Evolutionary conservation across 2,797 vertebrate genomes (phyloP).

Genomic region (Megaceryle alcyon): DNA sequence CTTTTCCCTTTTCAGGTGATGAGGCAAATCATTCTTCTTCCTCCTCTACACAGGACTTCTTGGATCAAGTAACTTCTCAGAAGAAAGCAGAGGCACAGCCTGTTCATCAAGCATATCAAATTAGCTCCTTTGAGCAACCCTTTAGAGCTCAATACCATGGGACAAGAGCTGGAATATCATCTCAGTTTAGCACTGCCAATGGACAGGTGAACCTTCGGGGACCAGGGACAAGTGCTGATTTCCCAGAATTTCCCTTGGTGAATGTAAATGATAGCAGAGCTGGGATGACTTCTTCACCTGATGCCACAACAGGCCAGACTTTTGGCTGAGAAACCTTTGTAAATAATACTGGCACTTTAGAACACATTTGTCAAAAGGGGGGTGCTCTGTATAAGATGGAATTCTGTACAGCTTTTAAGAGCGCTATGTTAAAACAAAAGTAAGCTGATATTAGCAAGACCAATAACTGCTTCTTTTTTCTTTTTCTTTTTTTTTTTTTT

Average conservation of each 20-base stretch:
- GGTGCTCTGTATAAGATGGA: slow-evolving; percentile 82
- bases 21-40: slow-evolving; percentile 93
- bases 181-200: slow-evolving; percentile 95
- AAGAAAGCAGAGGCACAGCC: slow-evolving; percentile 95
- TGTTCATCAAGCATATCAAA: slow-evolving; percentile 96
- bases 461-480: slow-evolving; percentile 70
- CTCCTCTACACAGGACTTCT: slow-evolving; percentile 94
- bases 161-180: slow-evolving; percentile 88
- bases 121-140: slow-evolving; percentile 95
- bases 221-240: slow-evolving; percentile 90
- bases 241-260: slow-evolving; percentile 96
- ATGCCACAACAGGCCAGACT: slow-evolving; percentile 94
- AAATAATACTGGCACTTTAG: slow-evolving; percentile 93
- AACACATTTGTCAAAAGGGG: slow-evolving; percentile 85
- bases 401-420: slow-evolving; percentile 81
- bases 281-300: slow-evolving; percentile 95
- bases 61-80: slow-evolving; percentile 96
- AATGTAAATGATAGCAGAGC: slow-evolving; percentile 94
- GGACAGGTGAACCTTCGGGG: slow-evolving; percentile 95
- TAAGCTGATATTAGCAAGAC: slow-evolving; percentile 83
- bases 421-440: slow-evolving; percentile 78
- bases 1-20: slow-evolving; percentile 96
- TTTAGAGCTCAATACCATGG: slow-evolving; percentile 95
- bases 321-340: slow-evolving; percentile 89
- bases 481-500: not conserved